Percentiles rank a stretch among this genome's conserved stretches.
These are phyloP conservation scores for Psittacula echo DNA, from an alignment of 2,797 vertebrate genomes.

Conservation along the genomic window DNA sequence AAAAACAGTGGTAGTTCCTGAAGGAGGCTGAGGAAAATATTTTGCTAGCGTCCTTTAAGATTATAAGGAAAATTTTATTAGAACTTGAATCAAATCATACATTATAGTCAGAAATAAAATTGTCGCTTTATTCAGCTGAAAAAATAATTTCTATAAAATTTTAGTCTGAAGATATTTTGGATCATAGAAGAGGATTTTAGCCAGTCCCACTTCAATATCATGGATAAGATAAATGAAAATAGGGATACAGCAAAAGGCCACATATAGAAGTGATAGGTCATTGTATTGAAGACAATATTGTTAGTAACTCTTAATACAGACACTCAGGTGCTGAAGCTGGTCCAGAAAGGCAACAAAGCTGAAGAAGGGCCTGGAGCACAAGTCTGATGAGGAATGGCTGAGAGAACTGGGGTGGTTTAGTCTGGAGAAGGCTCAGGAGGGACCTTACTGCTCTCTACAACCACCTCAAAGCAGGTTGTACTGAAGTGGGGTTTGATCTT, in stretches of 20 bases:
- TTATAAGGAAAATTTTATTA: neutral
- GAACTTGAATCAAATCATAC: neutral
- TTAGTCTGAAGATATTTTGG: neutral
- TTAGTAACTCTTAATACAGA: neutral
- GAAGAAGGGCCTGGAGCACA: neutral
- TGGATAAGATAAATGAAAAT: neutral
- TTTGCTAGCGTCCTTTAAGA: neutral
- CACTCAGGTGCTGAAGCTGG: neutral
- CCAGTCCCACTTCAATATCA: neutral
- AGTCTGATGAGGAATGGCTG: neutral
- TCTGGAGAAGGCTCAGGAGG: neutral
- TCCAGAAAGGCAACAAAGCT: neutral
- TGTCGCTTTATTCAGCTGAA: neutral
- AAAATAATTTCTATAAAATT: neutral
- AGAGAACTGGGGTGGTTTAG: neutral
- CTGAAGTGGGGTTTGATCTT: neutral
- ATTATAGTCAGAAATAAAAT: neutral
- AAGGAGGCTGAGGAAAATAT: neutral
- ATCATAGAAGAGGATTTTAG: neutral
- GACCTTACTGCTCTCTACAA: neutral
- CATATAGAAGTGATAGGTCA: neutral
- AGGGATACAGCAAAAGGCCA: neutral
- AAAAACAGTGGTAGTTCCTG: neutral
- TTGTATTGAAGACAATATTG: neutral
- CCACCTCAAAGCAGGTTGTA: neutral